Base-by-base conservation (phyloP, 2,797 vertebrate species). In the Melanotaenia boesemani region DNA sequence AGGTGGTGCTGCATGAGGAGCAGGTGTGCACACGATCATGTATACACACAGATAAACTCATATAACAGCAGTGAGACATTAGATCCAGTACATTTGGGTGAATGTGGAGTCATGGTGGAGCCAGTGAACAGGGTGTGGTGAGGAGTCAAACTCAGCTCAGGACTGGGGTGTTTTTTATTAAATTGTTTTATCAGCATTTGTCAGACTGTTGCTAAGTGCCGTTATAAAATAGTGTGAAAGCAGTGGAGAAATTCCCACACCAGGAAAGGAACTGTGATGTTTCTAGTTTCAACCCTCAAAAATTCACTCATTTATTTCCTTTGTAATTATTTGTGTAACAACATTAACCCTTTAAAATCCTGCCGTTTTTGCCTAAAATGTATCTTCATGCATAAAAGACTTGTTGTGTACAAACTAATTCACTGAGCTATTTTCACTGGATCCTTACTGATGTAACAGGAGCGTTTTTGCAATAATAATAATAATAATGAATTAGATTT, bases 1-100 rank as follows among this genome's bases (percentile, higher is more conserved):
- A 98, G 91, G 94, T 98, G 88, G 93, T 99, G 87, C 93, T 99
- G 60, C 98, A 99, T 22, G 98, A 99, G 87, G 96, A 97, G 64
- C 95, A 99, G 97, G 98, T 99, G 86, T 81, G 39, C 36, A n/a
- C 26, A 36, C 22, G 59, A 18, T 59, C 18, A 62, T 28, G 18
- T 32, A 36, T 32, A 55, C 30, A 30, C 10, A 34, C 24, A 70
- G n/a, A 54, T 12, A 64, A 18, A 16, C 48, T 37, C 20, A 16
- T 56, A 4, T 18, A 10, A n/a, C 7, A 28, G 2, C 15, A 50
- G 15, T n/a, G 30, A 63, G 46, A 22, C 3, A 28, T 63, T 22
- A 48, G 20, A 69, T 20, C 30, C 28, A 34, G n/a, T 36, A 26
- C 36, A 2, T 6, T 24, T 52, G 44, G 30, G 8, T 22, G 57